Base-by-base conservation (phyloP, 2,113 vertebrate genomes). In the Sorex fumeus region DNA sequence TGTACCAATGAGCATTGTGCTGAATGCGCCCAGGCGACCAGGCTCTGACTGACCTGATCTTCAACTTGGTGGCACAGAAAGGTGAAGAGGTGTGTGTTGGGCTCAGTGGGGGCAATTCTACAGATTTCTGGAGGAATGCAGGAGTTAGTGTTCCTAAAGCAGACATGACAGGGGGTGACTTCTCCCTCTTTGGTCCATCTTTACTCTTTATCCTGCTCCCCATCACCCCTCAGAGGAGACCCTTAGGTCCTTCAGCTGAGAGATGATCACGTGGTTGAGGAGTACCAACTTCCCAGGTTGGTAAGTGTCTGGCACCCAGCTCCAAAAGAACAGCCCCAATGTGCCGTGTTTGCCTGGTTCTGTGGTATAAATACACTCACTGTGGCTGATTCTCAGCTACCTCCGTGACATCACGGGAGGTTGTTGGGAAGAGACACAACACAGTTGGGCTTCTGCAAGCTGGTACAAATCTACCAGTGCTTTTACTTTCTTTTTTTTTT, bases 321-420 rank as follows among this genome's bases (percentile, higher is more conserved):
- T 91, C 71, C 62, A 23, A 87, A 93, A 88, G 71, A 64, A 69
- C 64, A 90, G 45, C 16, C 62, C 66, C 77, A 25, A 32, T 67
- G 18, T 34, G 34, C 34, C 57, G 47, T 11, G 67, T 83, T 76
- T 93, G 57, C 66, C 72, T 34, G 8, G 84, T 67, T 85, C 25
- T 13, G 0, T 84, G 70, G 30, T 91, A 4, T 79, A 70, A 91
- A 74, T 74, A 71, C 28, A 57, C 6, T 40, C 40, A 30, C 12
- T 1, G 3, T 62, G 69, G n/a, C 69, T 86, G 62, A 84, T 84
- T 71, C 60, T 47, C 43, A 34, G 75, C 50, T 71, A 69, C 25
- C 3, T 32, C 60, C 0, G 1, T 77, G 62, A 47, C 1, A 60
- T 19, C 80, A 13, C 1, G 18, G 15, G 85, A 53, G 1, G 27